Evolutionary conservation across 2,113 vertebrate genomes (phyloP).

Genomic region (Elephantulus edwardii): DNA sequence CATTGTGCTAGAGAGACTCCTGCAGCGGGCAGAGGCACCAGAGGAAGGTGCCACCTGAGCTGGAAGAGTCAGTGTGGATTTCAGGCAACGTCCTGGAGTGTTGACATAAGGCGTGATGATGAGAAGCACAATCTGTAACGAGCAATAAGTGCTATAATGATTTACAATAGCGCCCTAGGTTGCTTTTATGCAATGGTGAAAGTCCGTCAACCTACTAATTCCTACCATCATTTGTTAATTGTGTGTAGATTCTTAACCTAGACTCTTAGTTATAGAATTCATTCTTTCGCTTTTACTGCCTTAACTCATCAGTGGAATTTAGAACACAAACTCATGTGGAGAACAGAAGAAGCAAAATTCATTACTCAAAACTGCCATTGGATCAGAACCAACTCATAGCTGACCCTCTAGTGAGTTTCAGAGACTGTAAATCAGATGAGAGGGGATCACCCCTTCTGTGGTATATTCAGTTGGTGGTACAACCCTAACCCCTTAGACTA

Average conservation of each 20-base stretch:
- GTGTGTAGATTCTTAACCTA: slow-evolving; percentile 13
- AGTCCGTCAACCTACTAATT: slow-evolving; percentile 60
- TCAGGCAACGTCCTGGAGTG: slow-evolving; percentile 41
- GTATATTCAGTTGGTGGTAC: no score
- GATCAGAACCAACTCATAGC: no score
- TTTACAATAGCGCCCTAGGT: slow-evolving; percentile 42
- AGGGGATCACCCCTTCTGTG: no score
- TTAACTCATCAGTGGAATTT: slow-evolving; percentile 37
- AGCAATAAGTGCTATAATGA: slow-evolving; percentile 65
- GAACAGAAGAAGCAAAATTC: slow-evolving; percentile 31
- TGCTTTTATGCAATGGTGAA: slow-evolving; percentile 60
- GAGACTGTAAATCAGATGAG: no score
- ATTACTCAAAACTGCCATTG: slow-evolving; percentile 16
- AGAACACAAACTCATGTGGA: slow-evolving; percentile 34
- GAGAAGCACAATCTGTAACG: slow-evolving; percentile 53
- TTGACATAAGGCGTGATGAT: slow-evolving; percentile 40
- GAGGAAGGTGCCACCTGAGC: slow-evolving; percentile 5
- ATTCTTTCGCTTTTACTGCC: slow-evolving; percentile 19
- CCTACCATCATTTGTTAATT: slow-evolving; percentile 50
- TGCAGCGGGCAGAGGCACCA: background rate
- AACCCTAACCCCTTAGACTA: no score
- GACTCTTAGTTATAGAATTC: slow-evolving; percentile 32
- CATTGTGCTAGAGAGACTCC: slow-evolving; percentile 63
- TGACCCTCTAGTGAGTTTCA: no score
- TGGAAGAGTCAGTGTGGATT: slow-evolving; percentile 19